Conservation (phyloP, 1,140 invertebrate genomes). For the Drosophila bifasciata region DNA sequence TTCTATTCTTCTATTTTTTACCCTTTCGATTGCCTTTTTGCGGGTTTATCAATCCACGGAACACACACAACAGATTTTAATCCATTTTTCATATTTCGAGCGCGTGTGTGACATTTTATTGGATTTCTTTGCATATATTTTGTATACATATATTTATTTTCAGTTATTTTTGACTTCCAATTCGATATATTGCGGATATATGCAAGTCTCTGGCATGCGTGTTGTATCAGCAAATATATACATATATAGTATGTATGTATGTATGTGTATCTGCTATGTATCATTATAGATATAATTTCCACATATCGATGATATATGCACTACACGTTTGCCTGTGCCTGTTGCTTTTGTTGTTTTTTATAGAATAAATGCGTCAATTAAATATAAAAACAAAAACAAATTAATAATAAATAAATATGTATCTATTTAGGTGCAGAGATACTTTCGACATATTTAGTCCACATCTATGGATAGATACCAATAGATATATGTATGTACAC, state of each 20-base stretch:
- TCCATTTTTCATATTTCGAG: constrained; percentile 19
- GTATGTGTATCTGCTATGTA: constrained; percentile 30
- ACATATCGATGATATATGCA: constrained; percentile 66
- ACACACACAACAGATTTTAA: not conserved
- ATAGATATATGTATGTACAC: too few relatives aligned
- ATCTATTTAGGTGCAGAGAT: constrained; percentile 9
- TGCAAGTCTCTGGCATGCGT: constrained; percentile 18
- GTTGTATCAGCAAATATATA: constrained; percentile 13
- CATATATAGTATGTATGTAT: constrained; percentile 8
- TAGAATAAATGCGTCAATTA: constrained; percentile 78
- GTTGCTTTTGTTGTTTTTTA: constrained; percentile 35
- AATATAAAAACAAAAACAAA: constrained; percentile 46
- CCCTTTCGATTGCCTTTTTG: not conserved
- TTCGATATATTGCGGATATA: constrained; percentile 10
- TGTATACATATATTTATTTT: constrained; percentile 13
- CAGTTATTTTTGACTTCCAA: constrained; percentile 40
- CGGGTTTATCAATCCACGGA: not conserved
- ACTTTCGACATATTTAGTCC: constrained; percentile 1
- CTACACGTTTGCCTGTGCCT: constrained; percentile 37
- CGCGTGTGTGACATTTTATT: constrained; percentile 46
- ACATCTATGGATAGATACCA: constrained; percentile 13
- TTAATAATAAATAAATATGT: constrained; percentile 29
- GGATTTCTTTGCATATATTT: constrained; percentile 34
- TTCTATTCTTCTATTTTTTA: not conserved
- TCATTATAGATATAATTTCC: constrained; percentile 53